A percentile compares a stretch with the other conserved stretches of the same genome.
Evolutionary conservation across 2,113 vertebrate genomes (phyloP).

Genomic region (Galeopterus variegatus): DNA sequence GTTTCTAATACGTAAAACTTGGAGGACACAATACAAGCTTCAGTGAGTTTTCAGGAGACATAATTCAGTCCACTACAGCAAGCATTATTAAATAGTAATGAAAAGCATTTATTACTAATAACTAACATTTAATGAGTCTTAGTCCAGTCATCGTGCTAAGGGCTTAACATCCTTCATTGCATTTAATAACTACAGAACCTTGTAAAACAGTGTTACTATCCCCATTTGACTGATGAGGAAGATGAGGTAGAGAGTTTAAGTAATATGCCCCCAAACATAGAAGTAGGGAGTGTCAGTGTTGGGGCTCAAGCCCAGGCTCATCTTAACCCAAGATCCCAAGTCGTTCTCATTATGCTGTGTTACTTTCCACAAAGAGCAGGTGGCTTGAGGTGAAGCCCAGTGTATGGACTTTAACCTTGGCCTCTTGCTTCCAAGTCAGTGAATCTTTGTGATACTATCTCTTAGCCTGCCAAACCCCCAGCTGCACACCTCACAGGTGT

Average conservation of each 20-base stretch:
- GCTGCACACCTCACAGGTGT: rapidly evolving
- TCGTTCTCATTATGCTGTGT: background rate
- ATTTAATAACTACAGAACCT: background rate
- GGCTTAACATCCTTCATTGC: background rate
- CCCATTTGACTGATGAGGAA: background rate
- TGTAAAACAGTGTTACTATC: background rate
- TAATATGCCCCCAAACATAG: background rate
- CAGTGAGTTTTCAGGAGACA: too few relatives aligned
- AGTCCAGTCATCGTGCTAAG: background rate
- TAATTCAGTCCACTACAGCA: too few relatives aligned
- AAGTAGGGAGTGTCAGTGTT: background rate
- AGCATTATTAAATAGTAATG: conserved; percentile 19
- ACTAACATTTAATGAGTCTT: conserved; percentile 54
- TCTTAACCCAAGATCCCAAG: background rate
- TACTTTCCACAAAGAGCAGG: background rate
- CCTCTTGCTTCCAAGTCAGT: background rate
- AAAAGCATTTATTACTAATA: conserved; percentile 70
- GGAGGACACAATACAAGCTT: too few relatives aligned
- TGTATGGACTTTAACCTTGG: background rate
- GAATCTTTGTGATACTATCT: background rate
- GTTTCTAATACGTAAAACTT: too few relatives aligned
- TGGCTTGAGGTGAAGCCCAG: background rate
- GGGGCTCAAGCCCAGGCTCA: background rate
- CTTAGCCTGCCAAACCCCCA: background rate
- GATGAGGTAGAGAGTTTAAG: background rate